phyloP scores from a whole-genome alignment of 1,140 invertebrate genomes.

The Helicoverpa zea region DNA sequence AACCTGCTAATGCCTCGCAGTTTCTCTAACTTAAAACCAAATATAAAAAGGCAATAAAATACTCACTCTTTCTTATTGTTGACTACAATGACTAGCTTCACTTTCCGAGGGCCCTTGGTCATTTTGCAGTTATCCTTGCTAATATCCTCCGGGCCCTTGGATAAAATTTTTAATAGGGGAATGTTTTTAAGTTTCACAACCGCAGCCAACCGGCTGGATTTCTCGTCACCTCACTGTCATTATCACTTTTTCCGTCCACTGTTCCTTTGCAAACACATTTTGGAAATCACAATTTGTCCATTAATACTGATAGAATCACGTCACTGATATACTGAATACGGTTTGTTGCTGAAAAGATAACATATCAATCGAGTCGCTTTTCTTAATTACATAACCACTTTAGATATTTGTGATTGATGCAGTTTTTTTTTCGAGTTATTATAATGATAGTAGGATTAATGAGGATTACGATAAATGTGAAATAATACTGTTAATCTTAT shows the following conservation, averaged over 20 bases:
- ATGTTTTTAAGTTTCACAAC: constrained; percentile 76
- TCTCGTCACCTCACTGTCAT: constrained; percentile 80
- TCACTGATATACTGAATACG: constrained; percentile 46
- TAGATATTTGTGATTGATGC: constrained; percentile 64
- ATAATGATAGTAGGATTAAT: constrained; percentile 20
- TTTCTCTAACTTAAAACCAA: neutral
- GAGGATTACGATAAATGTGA: constrained; percentile 39
- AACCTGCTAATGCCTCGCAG: too few relatives aligned
- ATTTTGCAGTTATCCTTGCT: constrained; percentile 84
- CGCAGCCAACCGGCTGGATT: constrained; percentile 69
- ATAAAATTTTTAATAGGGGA: constrained; percentile 84
- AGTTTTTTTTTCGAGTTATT: constrained; percentile 16
- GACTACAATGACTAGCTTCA: constrained; percentile 87
- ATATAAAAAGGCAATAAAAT: constrained; percentile 45
- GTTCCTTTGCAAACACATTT: constrained; percentile 69
- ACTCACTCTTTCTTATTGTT: constrained; percentile 88
- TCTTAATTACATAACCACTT: constrained; percentile 52
- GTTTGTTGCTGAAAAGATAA: constrained; percentile 45
- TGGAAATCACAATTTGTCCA: constrained; percentile 67
- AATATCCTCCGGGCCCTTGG: constrained; percentile 79
- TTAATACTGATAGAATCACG: constrained; percentile 61
- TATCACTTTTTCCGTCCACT: constrained; percentile 67
- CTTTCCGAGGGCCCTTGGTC: constrained; percentile 87
- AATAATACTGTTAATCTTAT: constrained; percentile 10
- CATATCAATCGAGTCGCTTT: constrained; percentile 56